These are phyloP conservation scores for Trachurus trachurus DNA, from an alignment of 2,797 vertebrate genomes.

Conservation along the genomic window DNA sequence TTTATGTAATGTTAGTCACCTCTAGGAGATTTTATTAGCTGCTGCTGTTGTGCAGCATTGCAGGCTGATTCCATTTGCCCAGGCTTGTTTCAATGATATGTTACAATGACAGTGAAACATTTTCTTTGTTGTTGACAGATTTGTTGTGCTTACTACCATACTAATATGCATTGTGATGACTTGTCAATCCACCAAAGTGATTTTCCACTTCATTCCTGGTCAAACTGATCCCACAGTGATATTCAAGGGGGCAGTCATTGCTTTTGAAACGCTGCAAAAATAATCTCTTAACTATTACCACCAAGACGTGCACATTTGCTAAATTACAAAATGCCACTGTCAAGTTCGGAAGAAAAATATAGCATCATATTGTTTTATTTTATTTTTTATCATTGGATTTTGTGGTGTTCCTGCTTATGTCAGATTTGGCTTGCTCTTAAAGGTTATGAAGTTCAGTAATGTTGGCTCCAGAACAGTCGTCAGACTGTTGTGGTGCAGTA, in stretches of 20 bases:
- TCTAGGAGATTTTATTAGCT: neutral
- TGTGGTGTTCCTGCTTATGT: neutral
- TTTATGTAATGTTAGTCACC: conserved; percentile 8
- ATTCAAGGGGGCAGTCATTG: neutral
- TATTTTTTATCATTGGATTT: neutral
- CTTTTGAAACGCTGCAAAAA: conserved; percentile 22
- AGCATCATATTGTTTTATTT: neutral
- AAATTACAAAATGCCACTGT: neutral
- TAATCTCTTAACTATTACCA: neutral
- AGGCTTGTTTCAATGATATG: neutral
- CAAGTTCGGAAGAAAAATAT: neutral
- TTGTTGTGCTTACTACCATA: conserved; percentile 8
- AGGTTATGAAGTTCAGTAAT: neutral
- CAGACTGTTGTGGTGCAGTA: neutral
- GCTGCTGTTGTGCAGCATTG: neutral
- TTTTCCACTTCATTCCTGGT: conserved; percentile 45
- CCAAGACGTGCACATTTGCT: neutral
- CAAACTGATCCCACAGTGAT: conserved; percentile 32
- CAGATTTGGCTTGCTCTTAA: neutral
- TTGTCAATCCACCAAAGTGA: conserved; percentile 3
- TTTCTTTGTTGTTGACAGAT: conserved; percentile 19
- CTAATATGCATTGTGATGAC: conserved; percentile 20
- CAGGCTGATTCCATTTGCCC: neutral
- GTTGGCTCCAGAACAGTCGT: conserved; percentile 15
- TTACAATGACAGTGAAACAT: neutral